Conservation (phyloP, 1,140 invertebrate species). For the Gonatopus flavifemur region DNA sequence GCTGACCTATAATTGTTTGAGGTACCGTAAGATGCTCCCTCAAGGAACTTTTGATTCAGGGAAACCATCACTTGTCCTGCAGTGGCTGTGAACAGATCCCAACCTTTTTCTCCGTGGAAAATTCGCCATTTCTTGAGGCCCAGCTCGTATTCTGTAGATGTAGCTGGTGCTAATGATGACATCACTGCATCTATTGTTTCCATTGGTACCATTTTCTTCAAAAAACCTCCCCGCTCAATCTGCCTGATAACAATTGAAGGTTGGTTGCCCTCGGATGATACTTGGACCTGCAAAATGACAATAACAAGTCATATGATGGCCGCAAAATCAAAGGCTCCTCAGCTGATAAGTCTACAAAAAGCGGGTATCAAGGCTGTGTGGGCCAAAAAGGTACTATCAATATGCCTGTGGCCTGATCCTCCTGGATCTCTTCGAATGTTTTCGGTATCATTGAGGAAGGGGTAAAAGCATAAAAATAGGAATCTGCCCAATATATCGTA, state of each 20-base stretch:
- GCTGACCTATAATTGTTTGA: neutral
- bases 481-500: constrained; percentile 5
- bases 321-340: too few species aligned
- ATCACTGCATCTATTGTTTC: neutral
- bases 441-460: constrained; percentile 20
- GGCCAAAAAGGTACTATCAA: constrained; percentile 24
- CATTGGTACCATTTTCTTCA: neutral
- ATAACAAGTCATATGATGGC: too few species aligned
- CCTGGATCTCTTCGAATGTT: constrained; percentile 19
- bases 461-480: constrained; percentile 29
- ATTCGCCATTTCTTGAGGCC: neutral
- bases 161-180: neutral
- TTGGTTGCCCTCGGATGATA: too few species aligned
- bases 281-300: too few species aligned
- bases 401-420: constrained; percentile 17
- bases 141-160: neutral
- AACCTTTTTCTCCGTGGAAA: neutral
- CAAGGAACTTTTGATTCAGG: neutral
- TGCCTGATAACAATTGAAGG: neutral
- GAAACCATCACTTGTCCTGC: neutral
- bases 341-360: too few species aligned
- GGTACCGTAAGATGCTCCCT: neutral
- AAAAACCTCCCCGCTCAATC: neutral
- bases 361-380: constrained; percentile 32
- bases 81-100: neutral